Conservation (phyloP, 23 tunicate genomes). For the Trididemnum clinides region DNA sequence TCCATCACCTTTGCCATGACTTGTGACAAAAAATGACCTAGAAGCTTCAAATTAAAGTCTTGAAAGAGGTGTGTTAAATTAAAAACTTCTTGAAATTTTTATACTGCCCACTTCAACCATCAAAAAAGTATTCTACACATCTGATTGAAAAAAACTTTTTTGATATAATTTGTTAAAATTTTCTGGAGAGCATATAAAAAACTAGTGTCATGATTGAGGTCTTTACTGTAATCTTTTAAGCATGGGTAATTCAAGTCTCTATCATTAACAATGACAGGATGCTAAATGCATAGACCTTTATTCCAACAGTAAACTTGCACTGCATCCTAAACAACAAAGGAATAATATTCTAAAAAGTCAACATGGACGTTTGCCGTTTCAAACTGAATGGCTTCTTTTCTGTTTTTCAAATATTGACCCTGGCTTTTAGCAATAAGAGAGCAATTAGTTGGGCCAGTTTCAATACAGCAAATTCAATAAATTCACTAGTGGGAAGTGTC, state of each 20-base stretch:
- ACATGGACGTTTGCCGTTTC: slow-evolving; percentile 3
- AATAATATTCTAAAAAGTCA: slow-evolving; percentile 37
- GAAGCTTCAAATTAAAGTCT: slow-evolving; percentile 26
- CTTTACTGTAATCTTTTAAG: too few relatives aligned
- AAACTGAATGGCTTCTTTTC: slow-evolving; percentile 1
- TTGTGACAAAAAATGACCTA: slow-evolving; percentile 47
- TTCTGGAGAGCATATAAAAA: slow-evolving; percentile 12
- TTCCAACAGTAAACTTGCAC: too few relatives aligned
- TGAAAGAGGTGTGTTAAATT: slow-evolving; percentile 14
- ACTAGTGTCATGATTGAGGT: slow-evolving; percentile 21
- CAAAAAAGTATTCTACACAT: slow-evolving; percentile 9
- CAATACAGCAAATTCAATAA: not conserved
- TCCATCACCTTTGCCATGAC: slow-evolving; percentile 52
- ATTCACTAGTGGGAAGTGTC: slow-evolving; percentile 10
- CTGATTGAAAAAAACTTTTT: slow-evolving; percentile 19
- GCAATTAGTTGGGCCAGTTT: slow-evolving; percentile 23
- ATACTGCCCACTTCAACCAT: slow-evolving; percentile 36
- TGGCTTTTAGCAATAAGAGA: slow-evolving; percentile 27
- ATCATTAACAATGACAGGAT: not conserved
- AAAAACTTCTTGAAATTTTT: slow-evolving; percentile 26
- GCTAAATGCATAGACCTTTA: not conserved
- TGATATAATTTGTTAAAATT: slow-evolving; percentile 21
- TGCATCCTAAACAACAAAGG: slow-evolving; percentile 15
- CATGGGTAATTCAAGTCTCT: not conserved
- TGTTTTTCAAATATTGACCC: slow-evolving; percentile 14